Evolutionary conservation across 2,888 invertebrate species (phyloP).

Genomic region (Lasioglossum oenotherae): DNA sequence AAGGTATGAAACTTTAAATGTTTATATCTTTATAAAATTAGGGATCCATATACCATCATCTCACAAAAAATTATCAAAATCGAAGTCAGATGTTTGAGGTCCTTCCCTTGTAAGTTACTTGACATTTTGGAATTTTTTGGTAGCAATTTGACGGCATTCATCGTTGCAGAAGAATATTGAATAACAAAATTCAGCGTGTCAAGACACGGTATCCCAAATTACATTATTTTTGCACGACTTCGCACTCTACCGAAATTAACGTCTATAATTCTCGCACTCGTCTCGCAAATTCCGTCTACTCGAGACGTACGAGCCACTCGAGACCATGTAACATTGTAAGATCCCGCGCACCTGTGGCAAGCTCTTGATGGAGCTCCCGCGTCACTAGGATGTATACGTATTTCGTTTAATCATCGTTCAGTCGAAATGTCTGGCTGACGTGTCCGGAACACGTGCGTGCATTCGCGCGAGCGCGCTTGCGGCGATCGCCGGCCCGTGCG

Average conservation of each 20-base stretch:
- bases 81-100: no score
- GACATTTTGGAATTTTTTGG: neutral
- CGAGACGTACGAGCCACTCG: neutral
- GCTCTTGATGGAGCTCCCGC: conserved; percentile 8
- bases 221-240: neutral
- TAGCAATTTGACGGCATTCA: neutral
- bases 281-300: neutral
- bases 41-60: no score
- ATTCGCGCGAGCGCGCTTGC: conserved; percentile 18
- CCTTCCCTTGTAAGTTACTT: neutral
- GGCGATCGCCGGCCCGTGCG: neutral
- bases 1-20: no score
- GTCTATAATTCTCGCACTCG: neutral
- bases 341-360: conserved; percentile 22
- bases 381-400: neutral
- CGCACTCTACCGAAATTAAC: neutral
- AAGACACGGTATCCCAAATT: neutral
- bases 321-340: conserved; percentile 20
- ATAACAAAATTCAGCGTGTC: neutral
- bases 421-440: conserved; percentile 10
- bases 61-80: no score
- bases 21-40: no score
- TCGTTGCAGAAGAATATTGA: neutral
- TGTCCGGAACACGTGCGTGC: conserved; percentile 4
- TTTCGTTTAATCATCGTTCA: conserved; percentile 31